Evolutionary conservation across 2,113 vertebrate genomes (phyloP), one percentile per base, ranked within the genome.

Genomic region (Mesocricetus auratus): DNA sequence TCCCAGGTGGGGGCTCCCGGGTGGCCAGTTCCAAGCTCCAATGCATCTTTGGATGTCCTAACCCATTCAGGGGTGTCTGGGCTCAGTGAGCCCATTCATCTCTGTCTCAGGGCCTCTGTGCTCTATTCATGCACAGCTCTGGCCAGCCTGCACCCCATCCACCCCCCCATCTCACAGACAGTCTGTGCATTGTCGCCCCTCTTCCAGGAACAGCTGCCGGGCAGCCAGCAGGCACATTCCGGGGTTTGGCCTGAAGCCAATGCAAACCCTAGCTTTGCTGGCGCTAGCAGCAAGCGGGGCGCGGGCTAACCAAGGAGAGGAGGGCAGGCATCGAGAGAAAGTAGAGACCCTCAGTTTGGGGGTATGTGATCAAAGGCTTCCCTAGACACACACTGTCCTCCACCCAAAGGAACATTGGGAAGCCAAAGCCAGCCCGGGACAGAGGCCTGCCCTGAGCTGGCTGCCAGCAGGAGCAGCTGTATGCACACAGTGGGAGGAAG

Each of bases 171-270:
- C 79, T 74, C 74, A 5, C 0, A 96, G 96, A 93, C 93, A 95
- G 92, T 36, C 93, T 7, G 92, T 9, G 82, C 95, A 83, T 88
- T 94, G 96, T 96, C 29, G 26, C n/a, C 53, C 82, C 60, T 0
- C 13, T 89, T 92, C 96, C 97, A 79, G 94, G 92, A 94, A 92
- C 93, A 79, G 95, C 83, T 29, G 78, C 81, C 12, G 9, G 0
- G 39, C 92, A 50, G 96, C 95, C 96, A 82, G 73, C 95, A 50
- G 74, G 95, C 96, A 79, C 96, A 96, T 96, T 96, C 96, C 78
- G 3, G 95, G 96, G 93, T 96, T 64, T 97, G 96, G 95, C 92
- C 0, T 9, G 0, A 17, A 8, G 92, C 97, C 96, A 94, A 90
- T 0, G 42, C 95, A 97, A 95, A 97, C 96, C 90, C 90, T 11